These are phyloP conservation scores for Zophobas atratus DNA, from an alignment of 1,140 invertebrate species.

Conservation along the genomic window DNA sequence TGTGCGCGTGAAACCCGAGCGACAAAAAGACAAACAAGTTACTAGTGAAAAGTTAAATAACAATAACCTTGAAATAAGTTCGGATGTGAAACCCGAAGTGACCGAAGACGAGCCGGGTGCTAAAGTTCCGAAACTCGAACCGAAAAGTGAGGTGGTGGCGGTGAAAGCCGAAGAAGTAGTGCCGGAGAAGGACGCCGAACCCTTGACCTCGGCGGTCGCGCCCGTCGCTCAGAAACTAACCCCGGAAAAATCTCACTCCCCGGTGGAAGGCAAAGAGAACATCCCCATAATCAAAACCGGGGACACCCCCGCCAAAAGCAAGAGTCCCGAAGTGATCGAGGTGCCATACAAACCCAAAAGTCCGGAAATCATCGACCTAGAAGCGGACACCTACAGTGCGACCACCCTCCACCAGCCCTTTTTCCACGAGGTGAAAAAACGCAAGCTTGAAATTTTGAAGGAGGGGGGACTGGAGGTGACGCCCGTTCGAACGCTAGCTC, in stretches of 20 bases:
- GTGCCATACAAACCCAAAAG: slow-evolving; percentile 73
- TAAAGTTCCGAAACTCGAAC: slow-evolving; percentile 16
- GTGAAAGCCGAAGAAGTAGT: slow-evolving; percentile 51
- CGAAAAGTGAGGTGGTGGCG: slow-evolving; percentile 43
- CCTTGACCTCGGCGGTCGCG: slow-evolving; percentile 48
- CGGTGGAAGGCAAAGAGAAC: slow-evolving; percentile 71
- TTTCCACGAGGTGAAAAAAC: slow-evolving; percentile 73
- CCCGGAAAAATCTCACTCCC: slow-evolving; percentile 65
- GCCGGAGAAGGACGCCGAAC: slow-evolving; percentile 58
- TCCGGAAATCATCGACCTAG: slow-evolving; percentile 78
- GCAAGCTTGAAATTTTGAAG: slow-evolving; percentile 81
- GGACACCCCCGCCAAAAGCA: slow-evolving; percentile 28
- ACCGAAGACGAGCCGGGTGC: background rate
- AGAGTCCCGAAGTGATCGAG: slow-evolving; percentile 59
- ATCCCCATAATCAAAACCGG: slow-evolving; percentile 64
- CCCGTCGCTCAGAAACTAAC: slow-evolving; percentile 41
- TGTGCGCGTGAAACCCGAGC: slow-evolving; percentile 75
- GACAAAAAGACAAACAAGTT: slow-evolving; percentile 64
- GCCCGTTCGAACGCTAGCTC: slow-evolving; percentile 69
- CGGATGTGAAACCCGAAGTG: slow-evolving; percentile 42
- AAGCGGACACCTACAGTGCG: slow-evolving; percentile 63
- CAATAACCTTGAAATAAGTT: slow-evolving; percentile 42
- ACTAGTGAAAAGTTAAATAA: slow-evolving; percentile 44
- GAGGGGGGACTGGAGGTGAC: slow-evolving; percentile 82
- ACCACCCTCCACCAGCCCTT: slow-evolving; percentile 46